Conservation (phyloP, 1,140 invertebrate species). For the Zaprionus inermis region DNA sequence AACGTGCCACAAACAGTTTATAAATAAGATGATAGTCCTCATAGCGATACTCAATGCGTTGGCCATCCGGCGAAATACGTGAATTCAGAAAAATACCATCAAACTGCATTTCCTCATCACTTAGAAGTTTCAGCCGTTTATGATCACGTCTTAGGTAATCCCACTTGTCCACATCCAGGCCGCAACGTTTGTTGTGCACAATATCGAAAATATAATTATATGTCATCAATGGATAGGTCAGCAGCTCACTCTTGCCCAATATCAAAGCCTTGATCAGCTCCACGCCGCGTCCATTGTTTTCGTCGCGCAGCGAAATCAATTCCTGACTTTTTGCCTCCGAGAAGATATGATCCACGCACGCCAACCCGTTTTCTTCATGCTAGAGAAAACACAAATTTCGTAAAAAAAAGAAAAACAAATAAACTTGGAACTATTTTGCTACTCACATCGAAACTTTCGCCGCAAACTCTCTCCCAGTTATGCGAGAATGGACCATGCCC, state of each 20-base stretch:
- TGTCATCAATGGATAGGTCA: constrained; percentile 61
- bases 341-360: constrained; percentile 72
- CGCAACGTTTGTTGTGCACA: constrained; percentile 87
- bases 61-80: constrained; percentile 60
- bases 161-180: constrained; percentile 90
- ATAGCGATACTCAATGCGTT: constrained; percentile 75
- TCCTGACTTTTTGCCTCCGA: constrained; percentile 17
- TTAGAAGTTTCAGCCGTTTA: constrained; percentile 53
- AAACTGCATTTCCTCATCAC: constrained; percentile 59
- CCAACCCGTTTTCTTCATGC: constrained; percentile 60
- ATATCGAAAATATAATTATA: constrained; percentile 83
- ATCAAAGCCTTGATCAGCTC: constrained; percentile 75
- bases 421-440: background rate
- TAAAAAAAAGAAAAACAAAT: background rate
- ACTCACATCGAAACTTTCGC: constrained; percentile 60
- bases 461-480: constrained; percentile 85
- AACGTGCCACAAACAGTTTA: constrained; percentile 58
- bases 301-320: constrained; percentile 54
- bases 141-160: constrained; percentile 89
- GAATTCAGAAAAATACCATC: constrained; percentile 61
- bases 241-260: constrained; percentile 41
- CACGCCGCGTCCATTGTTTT: constrained; percentile 63
- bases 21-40: constrained; percentile 71
- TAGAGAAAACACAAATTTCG: constrained; percentile 4
- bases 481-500: constrained; percentile 89